A percentile compares a stretch with the other conserved stretches of the same genome.
Evolutionary conservation across 35 echinoderm and acorn worm genomes (phyloP).

Genomic region (Antedon bifida): DNA sequence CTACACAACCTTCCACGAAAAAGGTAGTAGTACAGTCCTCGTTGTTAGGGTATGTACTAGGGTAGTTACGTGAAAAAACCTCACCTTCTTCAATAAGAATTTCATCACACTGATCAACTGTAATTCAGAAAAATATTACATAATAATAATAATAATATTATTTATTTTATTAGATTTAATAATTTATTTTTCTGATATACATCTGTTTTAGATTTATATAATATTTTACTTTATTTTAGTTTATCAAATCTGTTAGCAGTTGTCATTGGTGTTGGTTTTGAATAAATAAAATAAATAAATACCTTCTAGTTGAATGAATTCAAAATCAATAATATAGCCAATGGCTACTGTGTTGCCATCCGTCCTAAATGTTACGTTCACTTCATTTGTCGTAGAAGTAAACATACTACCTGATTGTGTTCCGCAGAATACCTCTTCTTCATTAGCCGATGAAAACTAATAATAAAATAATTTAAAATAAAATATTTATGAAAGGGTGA

Average conservation of each 20-base stretch:
- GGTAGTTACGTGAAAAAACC: slow-evolving; percentile 51
- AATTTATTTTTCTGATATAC: no score
- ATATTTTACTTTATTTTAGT: no score
- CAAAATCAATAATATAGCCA: slow-evolving; percentile 19
- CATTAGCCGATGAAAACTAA: no score
- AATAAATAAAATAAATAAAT: no score
- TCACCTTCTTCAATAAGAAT: slow-evolving; percentile 14
- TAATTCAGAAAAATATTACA: background rate
- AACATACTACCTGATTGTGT: slow-evolving; percentile 18
- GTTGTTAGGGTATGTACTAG: slow-evolving; percentile 25
- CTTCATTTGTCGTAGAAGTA: slow-evolving; percentile 34
- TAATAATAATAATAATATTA: no score
- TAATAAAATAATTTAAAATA: no score
- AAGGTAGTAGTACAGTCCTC: slow-evolving; percentile 28
- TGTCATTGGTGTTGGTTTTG: no score
- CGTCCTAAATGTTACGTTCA: slow-evolving; percentile 13
- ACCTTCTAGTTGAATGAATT: slow-evolving; percentile 21
- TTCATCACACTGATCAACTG: slow-evolving; percentile 19
- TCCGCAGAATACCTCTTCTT: slow-evolving; percentile 20
- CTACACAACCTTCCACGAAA: slow-evolving; percentile 29
- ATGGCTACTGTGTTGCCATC: background rate
- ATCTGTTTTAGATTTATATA: no score
- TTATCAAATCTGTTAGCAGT: no score
- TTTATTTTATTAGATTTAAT: no score
- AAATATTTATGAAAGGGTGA: no score